These are phyloP conservation scores for Tetragonula clypearis DNA, from an alignment of 1,140 invertebrate genomes.

Conservation along the genomic window DNA sequence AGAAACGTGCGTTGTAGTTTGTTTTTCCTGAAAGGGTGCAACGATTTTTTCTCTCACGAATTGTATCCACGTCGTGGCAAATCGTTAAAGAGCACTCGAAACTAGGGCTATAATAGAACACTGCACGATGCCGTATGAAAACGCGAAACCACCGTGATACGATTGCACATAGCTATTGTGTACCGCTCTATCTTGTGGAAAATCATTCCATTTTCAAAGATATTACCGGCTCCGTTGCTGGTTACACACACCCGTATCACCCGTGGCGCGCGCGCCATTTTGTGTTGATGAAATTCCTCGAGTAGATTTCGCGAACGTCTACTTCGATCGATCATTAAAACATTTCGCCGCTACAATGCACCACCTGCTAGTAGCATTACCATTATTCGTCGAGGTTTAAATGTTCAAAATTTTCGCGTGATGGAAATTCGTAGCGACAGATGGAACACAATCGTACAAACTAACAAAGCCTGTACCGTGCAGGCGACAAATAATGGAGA, in stretches of 20 bases:
- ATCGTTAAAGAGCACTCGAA: conserved; percentile 1
- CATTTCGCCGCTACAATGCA: too few species aligned
- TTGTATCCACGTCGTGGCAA: conserved; percentile 18
- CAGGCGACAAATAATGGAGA: not conserved
- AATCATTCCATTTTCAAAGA: conserved; percentile 1
- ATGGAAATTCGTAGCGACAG: not conserved
- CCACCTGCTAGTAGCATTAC: not conserved
- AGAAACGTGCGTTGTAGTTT: not conserved
- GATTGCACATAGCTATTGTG: conserved; percentile 27
- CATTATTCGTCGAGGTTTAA: not conserved
- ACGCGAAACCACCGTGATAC: conserved; percentile 21
- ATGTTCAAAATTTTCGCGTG: not conserved
- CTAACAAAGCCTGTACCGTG: not conserved
- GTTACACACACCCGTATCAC: not conserved
- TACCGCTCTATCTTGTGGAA: not conserved
- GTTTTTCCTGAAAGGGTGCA: not conserved
- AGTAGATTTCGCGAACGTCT: not conserved
- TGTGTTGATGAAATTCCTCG: not conserved
- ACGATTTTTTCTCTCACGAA: conserved; percentile 17
- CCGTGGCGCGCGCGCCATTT: not conserved
- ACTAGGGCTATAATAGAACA: not conserved
- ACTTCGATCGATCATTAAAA: not conserved
- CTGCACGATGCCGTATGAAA: not conserved
- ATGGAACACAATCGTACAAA: not conserved
- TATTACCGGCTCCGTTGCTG: not conserved